A percentile compares a stretch with the other conserved stretches of the same genome.
These are phyloP conservation scores for Sinohyriopsis cumingii DNA, from an alignment of 2,888 invertebrate species.

Conservation along the genomic window DNA sequence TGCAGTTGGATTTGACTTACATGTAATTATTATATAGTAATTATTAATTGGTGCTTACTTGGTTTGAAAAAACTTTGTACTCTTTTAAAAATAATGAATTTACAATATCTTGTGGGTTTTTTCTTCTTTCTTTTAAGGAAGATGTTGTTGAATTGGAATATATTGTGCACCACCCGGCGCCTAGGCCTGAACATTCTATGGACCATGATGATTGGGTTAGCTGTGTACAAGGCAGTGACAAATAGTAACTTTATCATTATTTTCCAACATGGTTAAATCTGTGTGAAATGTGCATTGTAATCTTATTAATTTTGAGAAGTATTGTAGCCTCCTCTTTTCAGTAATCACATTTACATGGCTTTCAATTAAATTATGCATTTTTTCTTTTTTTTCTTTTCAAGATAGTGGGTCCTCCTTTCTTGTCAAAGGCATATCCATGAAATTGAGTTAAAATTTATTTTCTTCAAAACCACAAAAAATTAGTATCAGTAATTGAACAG, in stretches of 20 bases:
- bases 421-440: no score
- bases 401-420: no score
- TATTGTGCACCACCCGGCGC: conserved; percentile 90
- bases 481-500: no score
- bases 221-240: conserved; percentile 77
- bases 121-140: conserved; percentile 75
- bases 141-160: conserved; percentile 92
- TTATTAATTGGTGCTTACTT: no score
- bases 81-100: background rate
- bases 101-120: background rate
- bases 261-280: background rate
- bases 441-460: no score
- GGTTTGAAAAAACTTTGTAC: no score
- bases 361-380: no score
- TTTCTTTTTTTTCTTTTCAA: background rate
- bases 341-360: no score
- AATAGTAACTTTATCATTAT: conserved; percentile 48
- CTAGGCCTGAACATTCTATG: conserved; percentile 92
- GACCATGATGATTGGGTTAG: conserved; percentile 99
- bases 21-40: no score
- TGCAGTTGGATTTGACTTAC: no score
- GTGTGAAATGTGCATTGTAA: no score
- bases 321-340: background rate
- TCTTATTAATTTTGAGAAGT: background rate
- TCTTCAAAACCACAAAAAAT: no score